Evolutionary conservation across 2,797 vertebrate species (phyloP), one percentile per base, ranked within the genome.

Genomic region (Anguilla marmorata): DNA sequence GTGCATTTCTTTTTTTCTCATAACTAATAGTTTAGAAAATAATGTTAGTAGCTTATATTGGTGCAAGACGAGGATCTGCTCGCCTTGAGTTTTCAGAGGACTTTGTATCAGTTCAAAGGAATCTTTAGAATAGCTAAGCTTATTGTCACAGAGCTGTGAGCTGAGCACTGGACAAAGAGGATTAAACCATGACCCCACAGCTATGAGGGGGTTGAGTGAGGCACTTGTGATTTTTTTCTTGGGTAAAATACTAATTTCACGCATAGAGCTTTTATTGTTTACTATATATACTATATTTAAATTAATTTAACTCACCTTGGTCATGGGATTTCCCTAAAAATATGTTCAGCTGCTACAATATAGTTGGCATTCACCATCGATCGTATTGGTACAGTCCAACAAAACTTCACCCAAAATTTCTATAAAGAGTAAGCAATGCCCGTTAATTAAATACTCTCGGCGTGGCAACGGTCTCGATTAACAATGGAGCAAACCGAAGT

Each of bases 401-500:
- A 85, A 86, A 91, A 87, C 90, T 91, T 91, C 89, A 41, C 80
- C 90, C 86, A 88, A 66, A 92, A 94, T 92, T 92, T 93, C 74
- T 93, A 94, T 94, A 95, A 95, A 87, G 84, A 89, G 37, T 48
- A 83, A 50, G 72, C 45, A 3, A 63, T 79, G 86, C 69, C 37
- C 48, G 21, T 58, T 21, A 74, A 54, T 86, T 37, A 41, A 27
- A 58, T 86, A 83, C 30, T 84, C 66, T 27, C 8, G 92, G 92
- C 86, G 90, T 45, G 85, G 27, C 8, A 52, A 30, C 74, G 50
- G 79, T 0, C 8, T 12, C 5, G 16, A 48, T n/a, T 27, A 66
- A 63, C 52, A 0, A 98, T 98, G 97, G 97, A 97, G 89, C 95
- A 95, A 45, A 97, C 97, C 24, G 95, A 97, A 89, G 91, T 96